These are phyloP conservation scores for Cheilosia vulpina DNA, from an alignment of 2,888 invertebrate genomes.

Conservation along the genomic window DNA sequence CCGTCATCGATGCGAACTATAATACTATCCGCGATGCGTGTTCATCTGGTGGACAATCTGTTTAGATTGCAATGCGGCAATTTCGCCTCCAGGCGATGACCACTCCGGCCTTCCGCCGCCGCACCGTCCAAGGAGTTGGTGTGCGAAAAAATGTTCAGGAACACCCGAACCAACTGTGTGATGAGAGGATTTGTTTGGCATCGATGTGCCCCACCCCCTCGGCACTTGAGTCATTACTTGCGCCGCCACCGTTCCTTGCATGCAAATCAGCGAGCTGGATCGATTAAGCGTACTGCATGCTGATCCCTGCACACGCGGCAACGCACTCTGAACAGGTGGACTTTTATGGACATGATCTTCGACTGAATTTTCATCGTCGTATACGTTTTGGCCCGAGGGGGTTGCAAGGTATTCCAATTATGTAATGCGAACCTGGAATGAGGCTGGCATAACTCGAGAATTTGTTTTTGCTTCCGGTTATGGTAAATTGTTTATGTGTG, in stretches of 20 bases:
- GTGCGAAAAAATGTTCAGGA: slow-evolving; percentile 24
- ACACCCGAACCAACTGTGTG: slow-evolving; percentile 35
- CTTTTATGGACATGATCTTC: slow-evolving; percentile 65
- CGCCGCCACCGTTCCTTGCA: slow-evolving; percentile 36
- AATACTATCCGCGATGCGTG: slow-evolving; percentile 53
- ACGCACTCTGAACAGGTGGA: slow-evolving; percentile 66
- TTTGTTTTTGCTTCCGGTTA: slow-evolving; percentile 52
- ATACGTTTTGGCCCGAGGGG: slow-evolving; percentile 26
- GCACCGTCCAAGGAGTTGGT: slow-evolving; percentile 42
- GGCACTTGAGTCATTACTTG: slow-evolving; percentile 35
- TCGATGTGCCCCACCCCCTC: slow-evolving; percentile 28
- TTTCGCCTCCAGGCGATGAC: slow-evolving; percentile 54
- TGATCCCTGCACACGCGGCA: slow-evolving; percentile 23
- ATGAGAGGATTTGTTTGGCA: slow-evolving; percentile 55
- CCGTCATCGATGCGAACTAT: slow-evolving; percentile 31
- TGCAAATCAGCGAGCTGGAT: slow-evolving; percentile 68
- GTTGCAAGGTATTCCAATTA: slow-evolving; percentile 72
- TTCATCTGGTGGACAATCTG: slow-evolving; percentile 66
- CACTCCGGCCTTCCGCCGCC: slow-evolving; percentile 51
- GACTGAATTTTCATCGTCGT: slow-evolving; percentile 68
- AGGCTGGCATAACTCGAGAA: slow-evolving; percentile 30
- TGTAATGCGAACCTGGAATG: slow-evolving; percentile 46
- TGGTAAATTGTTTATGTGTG: slow-evolving; percentile 40
- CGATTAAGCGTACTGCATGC: slow-evolving; percentile 56
- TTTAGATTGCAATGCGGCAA: slow-evolving; percentile 14